Base-by-base conservation (phyloP, 2,113 vertebrate species). In the Nestor notabilis region DNA sequence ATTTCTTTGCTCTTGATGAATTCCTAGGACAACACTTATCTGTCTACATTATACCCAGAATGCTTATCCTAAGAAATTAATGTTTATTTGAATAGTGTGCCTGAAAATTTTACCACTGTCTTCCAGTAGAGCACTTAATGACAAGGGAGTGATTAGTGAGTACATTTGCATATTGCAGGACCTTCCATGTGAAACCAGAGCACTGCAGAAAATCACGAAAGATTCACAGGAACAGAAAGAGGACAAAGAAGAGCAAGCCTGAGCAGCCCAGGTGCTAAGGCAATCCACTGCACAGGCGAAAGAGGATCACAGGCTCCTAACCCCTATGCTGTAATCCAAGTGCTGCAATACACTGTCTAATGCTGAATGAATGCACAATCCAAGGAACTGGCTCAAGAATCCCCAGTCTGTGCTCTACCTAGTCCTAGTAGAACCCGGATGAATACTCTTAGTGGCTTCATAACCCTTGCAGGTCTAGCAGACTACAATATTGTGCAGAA, bases 321-420 rank as follows among this genome's bases (percentile, higher is more conserved):
- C 1, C 13, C 29, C 60, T 70, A 27, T 1, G 12, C 9, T 50
- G 69, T 18, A 95, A 70, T 66, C 14, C 69, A 89, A 70, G 63
- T 13, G 4, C 7, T n/a, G 13, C 0, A 0, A 63, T 37, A 39
- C 27, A 24, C 52, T 17, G 13, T 5, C 37, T 39, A 53, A 53
- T 0, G 0, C 64, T 46, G 55, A 87, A 84, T 68, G 27, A 82
- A 89, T 95, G 75, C 35, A 53, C 11, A 78, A 11, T 33, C 11
- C 61, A 68, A 89, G 58, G 16, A 94, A 83, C 14, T 12, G 14
- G 44, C 47, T 11, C 15, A 28, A 76, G 55, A 43, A 68, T 52
- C 29, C 41, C 23, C 49, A 13, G 20, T 69, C 66, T 44, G 56
- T 52, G 41, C 19, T 41, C 66, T 83, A n/a, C 13, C 61, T 27